Base-by-base conservation (phyloP, 2,888 invertebrate species). In the Autographa pulchrina region DNA sequence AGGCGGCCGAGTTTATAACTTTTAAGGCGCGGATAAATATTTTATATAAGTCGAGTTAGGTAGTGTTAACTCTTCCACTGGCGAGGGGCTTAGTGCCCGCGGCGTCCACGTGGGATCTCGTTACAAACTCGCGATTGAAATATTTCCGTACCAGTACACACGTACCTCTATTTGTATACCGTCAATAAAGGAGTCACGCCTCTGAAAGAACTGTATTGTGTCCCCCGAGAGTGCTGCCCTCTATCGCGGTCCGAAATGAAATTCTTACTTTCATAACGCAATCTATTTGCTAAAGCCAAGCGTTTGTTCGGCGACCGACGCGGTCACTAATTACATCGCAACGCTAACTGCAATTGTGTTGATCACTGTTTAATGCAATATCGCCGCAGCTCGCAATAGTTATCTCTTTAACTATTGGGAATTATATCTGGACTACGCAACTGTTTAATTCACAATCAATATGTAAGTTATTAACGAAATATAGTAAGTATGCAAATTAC, bases 111-210 rank as follows among this genome's bases (percentile, higher is more conserved):
- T 80, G 85, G 88, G 87, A 88, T 87, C 88, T 89, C 87, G 89
- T 90, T 90, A 88, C 88, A 83, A 80, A 85, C 73, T 75, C 85
- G 70, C 87, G 86, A 89, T 89, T 87, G 89, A 86, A 89, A 89
- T 89, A 89, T 89, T 88, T 89, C 87, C 87, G 83, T 73, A 77
- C 86, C 88, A 86, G 78, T 82, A 81, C 74, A 83, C 86, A 84
- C 86, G 79, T 60, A 80, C 82, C 78, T 81, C 77, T 87, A 88
- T 88, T 88, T 89, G 86, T 86, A 82, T 80, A 84, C 82, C 81
- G 81, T 86, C 88, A 86, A 87, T 87, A 88, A 81, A 84, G 80
- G 54, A 69, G 68, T 78, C 64, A 68, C 71, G 52, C 61, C 66
- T 58, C 35, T 80, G 48, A 80, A 77, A 80, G 77, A 83, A 78